Evolutionary conservation across 2,113 vertebrate genomes (phyloP).

Genomic region (Psephotus haematonotus): DNA sequence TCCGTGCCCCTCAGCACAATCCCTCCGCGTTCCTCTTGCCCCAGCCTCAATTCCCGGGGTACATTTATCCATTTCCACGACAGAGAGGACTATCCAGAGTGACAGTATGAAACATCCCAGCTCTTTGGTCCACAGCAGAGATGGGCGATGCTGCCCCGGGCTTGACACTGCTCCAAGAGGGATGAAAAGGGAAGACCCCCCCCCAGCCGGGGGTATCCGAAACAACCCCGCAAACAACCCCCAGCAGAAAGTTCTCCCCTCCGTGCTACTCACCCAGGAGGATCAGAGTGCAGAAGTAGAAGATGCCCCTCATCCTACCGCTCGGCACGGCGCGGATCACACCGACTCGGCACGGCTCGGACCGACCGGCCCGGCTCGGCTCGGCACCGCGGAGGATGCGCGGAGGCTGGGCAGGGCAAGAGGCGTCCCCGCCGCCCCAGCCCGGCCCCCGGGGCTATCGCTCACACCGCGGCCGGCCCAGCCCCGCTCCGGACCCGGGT

Average conservation of each 20-base stretch:
- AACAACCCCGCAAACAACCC: neutral
- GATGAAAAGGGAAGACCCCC: neutral
- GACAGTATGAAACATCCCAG: neutral
- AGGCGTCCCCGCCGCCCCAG: neutral
- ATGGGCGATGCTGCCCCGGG: neutral
- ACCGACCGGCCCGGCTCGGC: neutral
- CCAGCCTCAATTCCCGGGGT: neutral
- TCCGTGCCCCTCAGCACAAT: fast-evolving
- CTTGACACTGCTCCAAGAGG: neutral
- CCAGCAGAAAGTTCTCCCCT: neutral
- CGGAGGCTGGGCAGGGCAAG: neutral
- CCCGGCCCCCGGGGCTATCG: neutral
- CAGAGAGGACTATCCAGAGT: neutral
- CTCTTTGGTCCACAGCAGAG: neutral
- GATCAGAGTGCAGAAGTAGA: slow-evolving; percentile 49
- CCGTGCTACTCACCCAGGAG: slow-evolving; percentile 47
- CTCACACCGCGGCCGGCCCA: neutral
- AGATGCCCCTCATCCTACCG: slow-evolving; percentile 55
- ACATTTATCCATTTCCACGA: neutral
- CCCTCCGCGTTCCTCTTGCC: neutral
- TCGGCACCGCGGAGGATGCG: slow-evolving; percentile 1
- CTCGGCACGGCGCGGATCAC: neutral
- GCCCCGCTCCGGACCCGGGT: neutral
- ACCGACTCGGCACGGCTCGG: neutral
- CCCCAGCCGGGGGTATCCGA: neutral